phyloP scores from a whole-genome alignment of 2,888 invertebrate genomes.

The Anoplius nigerrimus region DNA sequence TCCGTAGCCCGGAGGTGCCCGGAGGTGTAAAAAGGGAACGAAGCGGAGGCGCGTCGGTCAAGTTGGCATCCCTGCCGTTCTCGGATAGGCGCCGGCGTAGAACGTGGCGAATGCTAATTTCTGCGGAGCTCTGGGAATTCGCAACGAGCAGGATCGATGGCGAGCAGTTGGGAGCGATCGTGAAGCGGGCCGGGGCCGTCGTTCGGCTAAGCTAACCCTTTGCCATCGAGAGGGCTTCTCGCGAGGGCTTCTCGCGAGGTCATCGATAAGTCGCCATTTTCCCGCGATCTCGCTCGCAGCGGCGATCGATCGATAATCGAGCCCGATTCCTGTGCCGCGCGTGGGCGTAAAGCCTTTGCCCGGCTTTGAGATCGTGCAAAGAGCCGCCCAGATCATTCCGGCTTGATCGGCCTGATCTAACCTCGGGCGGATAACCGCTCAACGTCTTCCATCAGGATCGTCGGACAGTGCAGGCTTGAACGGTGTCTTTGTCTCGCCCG shows the following conservation, averaged over 20 bases:
- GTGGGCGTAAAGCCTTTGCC: slow-evolving; percentile 33
- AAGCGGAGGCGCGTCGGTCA: slow-evolving; percentile 13
- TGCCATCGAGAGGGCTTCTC: background rate
- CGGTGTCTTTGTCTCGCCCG: no score
- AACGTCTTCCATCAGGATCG: no score
- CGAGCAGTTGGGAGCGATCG: no score
- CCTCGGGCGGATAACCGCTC: slow-evolving; percentile 1
- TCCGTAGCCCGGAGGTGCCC: no score
- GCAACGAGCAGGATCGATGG: background rate
- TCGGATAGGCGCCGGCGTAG: slow-evolving; percentile 17
- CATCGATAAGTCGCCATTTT: slow-evolving; percentile 16
- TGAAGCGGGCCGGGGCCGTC: slow-evolving; percentile 3
- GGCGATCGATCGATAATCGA: slow-evolving; percentile 37
- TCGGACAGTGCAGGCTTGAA: no score
- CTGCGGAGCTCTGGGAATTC: background rate
- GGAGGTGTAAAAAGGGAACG: background rate
- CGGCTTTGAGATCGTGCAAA: slow-evolving; percentile 12
- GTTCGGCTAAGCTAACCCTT: slow-evolving; percentile 1
- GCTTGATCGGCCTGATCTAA: slow-evolving; percentile 2
- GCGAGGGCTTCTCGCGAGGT: slow-evolving; percentile 18
- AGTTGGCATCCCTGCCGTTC: slow-evolving; percentile 13
- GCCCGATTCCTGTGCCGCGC: slow-evolving; percentile 17
- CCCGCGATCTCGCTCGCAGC: slow-evolving; percentile 10
- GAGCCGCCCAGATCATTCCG: background rate
- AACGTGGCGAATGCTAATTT: slow-evolving; percentile 36